These are phyloP conservation scores for Goniozus legneri DNA, from an alignment of 1,140 invertebrate genomes.

Conservation along the genomic window DNA sequence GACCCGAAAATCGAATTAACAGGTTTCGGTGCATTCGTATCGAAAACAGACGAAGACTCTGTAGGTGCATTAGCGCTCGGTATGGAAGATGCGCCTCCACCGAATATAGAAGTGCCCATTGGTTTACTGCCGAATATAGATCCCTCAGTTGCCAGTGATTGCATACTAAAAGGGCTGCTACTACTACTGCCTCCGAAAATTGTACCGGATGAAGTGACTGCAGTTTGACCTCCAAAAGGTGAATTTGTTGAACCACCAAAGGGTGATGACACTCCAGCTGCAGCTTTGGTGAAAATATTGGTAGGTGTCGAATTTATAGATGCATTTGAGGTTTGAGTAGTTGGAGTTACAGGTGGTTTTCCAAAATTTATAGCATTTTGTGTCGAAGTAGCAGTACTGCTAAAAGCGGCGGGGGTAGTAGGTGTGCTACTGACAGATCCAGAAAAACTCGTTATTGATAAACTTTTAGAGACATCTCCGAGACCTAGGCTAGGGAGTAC, in stretches of 20 bases:
- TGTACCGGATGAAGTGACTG: constrained; percentile 8
- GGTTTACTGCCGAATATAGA: constrained; percentile 17
- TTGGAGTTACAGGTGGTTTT: neutral
- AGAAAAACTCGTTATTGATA: too few relatives aligned
- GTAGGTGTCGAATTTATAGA: neutral
- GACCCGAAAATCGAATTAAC: constrained; percentile 23
- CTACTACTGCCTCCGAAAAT: constrained; percentile 23
- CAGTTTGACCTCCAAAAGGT: constrained; percentile 21
- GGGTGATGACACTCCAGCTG: neutral
- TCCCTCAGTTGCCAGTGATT: constrained; percentile 1
- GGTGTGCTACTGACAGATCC: neutral
- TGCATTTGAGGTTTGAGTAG: neutral
- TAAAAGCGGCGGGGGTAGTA: constrained; percentile 11
- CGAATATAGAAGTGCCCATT: constrained; percentile 17
- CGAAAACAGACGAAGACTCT: constrained; percentile 9
- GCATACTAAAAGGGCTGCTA: constrained; percentile 7
- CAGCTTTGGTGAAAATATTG: neutral
- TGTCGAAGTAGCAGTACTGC: neutral
- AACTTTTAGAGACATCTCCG: too few relatives aligned
- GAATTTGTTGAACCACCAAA: constrained; percentile 5
- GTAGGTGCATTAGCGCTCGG: neutral
- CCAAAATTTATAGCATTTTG: constrained; percentile 7
- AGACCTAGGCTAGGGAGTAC: too few relatives aligned
- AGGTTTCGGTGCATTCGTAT: constrained; percentile 1
- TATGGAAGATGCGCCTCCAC: constrained; percentile 8